phyloP scores from a whole-genome alignment of 2,113 vertebrate species.

The Cebus imitator region DNA sequence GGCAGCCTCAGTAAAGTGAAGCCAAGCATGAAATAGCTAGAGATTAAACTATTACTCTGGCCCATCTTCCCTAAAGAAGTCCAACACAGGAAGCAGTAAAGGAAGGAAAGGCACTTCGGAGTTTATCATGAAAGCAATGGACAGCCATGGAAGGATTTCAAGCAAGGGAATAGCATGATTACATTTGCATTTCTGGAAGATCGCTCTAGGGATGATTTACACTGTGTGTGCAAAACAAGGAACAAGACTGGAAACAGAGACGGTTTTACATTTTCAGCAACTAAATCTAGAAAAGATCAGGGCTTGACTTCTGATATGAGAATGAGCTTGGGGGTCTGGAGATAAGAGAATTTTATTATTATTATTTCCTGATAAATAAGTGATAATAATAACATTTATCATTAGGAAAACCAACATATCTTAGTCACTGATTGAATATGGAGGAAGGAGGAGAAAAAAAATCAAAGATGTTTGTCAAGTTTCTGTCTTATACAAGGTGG shows the following conservation, averaged over 20 bases:
- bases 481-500: background rate
- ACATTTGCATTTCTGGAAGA: slow-evolving; percentile 44
- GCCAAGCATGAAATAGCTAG: slow-evolving; percentile 76
- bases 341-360: background rate
- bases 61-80: slow-evolving; percentile 49
- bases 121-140: slow-evolving; percentile 45
- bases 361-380: background rate
- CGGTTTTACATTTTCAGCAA: background rate
- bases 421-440: background rate
- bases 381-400: background rate
- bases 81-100: slow-evolving; percentile 14
- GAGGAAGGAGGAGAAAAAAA: background rate
- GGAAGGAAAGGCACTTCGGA: background rate
- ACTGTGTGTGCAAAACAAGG: background rate
- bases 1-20: slow-evolving; percentile 71
- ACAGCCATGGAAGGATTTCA: slow-evolving; percentile 15
- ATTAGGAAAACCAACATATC: background rate
- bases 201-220: background rate
- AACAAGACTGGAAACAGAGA: background rate
- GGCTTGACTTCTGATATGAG: background rate
- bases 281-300: background rate
- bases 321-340: background rate
- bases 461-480: background rate
- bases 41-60: slow-evolving; percentile 68
- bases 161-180: background rate